phyloP scores from a whole-genome alignment of 2,888 invertebrate species.

The Drosophila fulvimacula region DNA sequence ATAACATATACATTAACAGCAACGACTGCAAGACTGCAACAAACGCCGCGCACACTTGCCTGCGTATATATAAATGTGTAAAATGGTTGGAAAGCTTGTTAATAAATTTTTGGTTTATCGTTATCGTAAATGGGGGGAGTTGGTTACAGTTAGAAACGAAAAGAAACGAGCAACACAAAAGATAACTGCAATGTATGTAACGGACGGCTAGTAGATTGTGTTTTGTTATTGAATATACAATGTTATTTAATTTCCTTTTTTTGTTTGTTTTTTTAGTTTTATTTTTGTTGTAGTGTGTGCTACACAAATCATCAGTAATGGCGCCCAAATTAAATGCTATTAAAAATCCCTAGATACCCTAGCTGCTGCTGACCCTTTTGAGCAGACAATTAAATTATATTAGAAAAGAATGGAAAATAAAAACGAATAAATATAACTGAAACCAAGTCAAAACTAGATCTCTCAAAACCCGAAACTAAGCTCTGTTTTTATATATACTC shows the following conservation, averaged over 20 bases:
- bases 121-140: slow-evolving; percentile 23
- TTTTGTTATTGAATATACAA: slow-evolving; percentile 12
- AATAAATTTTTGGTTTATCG: slow-evolving; percentile 60
- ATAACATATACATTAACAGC: slow-evolving; percentile 59
- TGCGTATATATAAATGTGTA: slow-evolving; percentile 80
- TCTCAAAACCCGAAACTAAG: slow-evolving; percentile 22
- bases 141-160: slow-evolving; percentile 51
- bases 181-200: slow-evolving; percentile 3
- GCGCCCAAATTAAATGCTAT: slow-evolving; percentile 57
- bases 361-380: background rate
- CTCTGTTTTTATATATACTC: slow-evolving; percentile 2
- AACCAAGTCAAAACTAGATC: slow-evolving; percentile 16
- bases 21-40: slow-evolving; percentile 73
- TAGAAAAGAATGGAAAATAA: slow-evolving; percentile 7
- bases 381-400: slow-evolving; percentile 25
- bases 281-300: slow-evolving; percentile 42
- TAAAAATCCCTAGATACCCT: slow-evolving; percentile 38
- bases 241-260: slow-evolving; percentile 42
- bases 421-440: slow-evolving; percentile 26
- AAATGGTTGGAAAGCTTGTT: slow-evolving; percentile 76
- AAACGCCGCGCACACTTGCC: slow-evolving; percentile 77
- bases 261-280: slow-evolving; percentile 23
- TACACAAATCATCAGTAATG: slow-evolving; percentile 50
- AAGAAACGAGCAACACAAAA: slow-evolving; percentile 38
- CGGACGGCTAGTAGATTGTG: background rate